Evolutionary conservation across 2,113 vertebrate species (phyloP).

Genomic region (Phoenicopterus ruber): DNA sequence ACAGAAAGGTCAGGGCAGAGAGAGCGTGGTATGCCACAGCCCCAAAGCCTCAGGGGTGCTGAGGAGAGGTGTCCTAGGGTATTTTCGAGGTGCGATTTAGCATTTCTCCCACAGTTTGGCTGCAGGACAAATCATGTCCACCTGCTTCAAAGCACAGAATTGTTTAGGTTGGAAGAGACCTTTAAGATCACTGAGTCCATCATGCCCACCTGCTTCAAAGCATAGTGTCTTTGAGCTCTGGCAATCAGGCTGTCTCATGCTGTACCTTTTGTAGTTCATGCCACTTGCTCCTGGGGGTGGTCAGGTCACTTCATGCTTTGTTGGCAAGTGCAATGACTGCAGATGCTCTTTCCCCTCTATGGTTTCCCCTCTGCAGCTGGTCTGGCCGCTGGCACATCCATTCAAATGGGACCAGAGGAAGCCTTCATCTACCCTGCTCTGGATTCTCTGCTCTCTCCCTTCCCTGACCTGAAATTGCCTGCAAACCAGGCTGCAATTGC

Average conservation of each 20-base stretch:
- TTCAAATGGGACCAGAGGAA: not conserved
- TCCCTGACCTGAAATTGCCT: not conserved
- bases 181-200: no score
- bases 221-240: not conserved
- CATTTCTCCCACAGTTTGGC: not conserved
- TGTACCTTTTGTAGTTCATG: not conserved
- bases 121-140: not conserved
- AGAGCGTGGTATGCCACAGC: accelerated
- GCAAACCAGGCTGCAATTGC: not conserved
- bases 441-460: not conserved
- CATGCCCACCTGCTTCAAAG: not conserved
- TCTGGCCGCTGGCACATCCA: not conserved
- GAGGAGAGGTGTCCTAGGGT: not conserved
- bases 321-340: not conserved
- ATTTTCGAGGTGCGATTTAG: not conserved
- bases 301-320: not conserved
- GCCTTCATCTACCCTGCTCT: not conserved
- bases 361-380: not conserved
- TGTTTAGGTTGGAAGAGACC: no score
- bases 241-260: not conserved
- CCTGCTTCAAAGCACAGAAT: not conserved
- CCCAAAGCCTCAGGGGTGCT: not conserved
- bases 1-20: not conserved
- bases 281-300: not conserved
- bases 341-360: not conserved